Evolutionary conservation across 1,140 invertebrate genomes (phyloP).

Genomic region (Lethrus apterus): DNA sequence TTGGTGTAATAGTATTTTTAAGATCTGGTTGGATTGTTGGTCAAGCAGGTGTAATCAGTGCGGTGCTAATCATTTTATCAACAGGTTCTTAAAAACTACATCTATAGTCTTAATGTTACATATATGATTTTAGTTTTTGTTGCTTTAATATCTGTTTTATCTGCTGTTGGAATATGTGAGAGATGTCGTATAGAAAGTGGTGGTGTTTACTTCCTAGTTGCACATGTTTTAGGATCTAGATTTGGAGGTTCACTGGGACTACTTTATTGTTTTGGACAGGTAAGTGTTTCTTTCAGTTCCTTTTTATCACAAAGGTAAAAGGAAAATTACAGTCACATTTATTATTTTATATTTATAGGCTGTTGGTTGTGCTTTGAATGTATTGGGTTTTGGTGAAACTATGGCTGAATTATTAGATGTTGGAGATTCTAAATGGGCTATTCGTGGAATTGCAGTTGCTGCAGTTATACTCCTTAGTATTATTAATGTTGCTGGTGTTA

Average conservation of each 20-base stretch:
- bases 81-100: constrained; percentile 50
- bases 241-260: constrained; percentile 87
- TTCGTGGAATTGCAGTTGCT: constrained; percentile 70
- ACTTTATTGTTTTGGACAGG: constrained; percentile 93
- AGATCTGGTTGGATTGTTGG: constrained; percentile 95
- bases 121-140: constrained; percentile 62
- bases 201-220: constrained; percentile 90
- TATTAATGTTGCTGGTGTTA: constrained; percentile 87
- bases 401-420: constrained; percentile 77
- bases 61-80: constrained; percentile 79
- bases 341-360: constrained; percentile 52
- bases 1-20: constrained; percentile 94
- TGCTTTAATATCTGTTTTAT: constrained; percentile 82
- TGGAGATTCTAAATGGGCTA: constrained; percentile 63
- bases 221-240: constrained; percentile 86
- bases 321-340: constrained; percentile 4
- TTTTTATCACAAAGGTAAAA: background rate
- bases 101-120: background rate
- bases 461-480: constrained; percentile 75
- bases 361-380: constrained; percentile 90
- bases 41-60: constrained; percentile 84
- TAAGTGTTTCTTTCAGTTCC: constrained; percentile 37
- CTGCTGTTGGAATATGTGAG: constrained; percentile 93
- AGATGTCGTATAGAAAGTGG: constrained; percentile 89
- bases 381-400: constrained; percentile 91